Percentiles rank a stretch among this genome's conserved stretches.
Conservation (phyloP, 2,113 vertebrate species). For the Anoura caudifer region DNA sequence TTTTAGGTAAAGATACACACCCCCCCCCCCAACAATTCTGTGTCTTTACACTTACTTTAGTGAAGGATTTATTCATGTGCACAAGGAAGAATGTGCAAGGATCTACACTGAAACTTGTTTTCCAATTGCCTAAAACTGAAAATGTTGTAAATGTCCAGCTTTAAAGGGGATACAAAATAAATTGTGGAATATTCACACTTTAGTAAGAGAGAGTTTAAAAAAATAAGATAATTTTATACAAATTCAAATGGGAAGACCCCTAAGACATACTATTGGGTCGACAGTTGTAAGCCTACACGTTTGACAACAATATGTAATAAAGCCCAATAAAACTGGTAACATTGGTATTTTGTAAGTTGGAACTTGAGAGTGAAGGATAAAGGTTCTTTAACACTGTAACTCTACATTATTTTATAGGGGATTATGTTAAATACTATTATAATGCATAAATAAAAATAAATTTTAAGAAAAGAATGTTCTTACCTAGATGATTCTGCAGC, state of each 20-base stretch:
- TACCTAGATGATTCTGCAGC: constrained; percentile 96
- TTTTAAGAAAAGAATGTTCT: background rate
- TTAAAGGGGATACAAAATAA: background rate
- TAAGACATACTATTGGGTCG: background rate
- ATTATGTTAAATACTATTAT: background rate
- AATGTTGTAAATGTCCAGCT: background rate
- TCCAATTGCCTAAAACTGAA: background rate
- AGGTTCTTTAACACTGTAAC: background rate
- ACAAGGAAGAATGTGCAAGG: background rate
- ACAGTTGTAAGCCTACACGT: background rate
- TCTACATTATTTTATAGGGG: background rate
- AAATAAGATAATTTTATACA: background rate
- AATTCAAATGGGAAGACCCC: background rate
- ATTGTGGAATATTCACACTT: background rate
- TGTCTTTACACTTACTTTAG: background rate
- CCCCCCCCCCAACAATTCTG: background rate
- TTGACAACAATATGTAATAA: background rate
- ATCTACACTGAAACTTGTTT: background rate
- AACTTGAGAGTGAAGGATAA: background rate
- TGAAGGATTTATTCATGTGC: background rate
- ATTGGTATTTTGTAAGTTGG: background rate
- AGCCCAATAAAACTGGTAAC: background rate
- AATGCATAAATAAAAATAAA: background rate
- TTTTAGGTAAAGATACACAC: background rate
- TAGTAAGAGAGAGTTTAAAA: background rate